phyloP scores from a whole-genome alignment of 2,888 invertebrate species.

The Endotricha flammealis region DNA sequence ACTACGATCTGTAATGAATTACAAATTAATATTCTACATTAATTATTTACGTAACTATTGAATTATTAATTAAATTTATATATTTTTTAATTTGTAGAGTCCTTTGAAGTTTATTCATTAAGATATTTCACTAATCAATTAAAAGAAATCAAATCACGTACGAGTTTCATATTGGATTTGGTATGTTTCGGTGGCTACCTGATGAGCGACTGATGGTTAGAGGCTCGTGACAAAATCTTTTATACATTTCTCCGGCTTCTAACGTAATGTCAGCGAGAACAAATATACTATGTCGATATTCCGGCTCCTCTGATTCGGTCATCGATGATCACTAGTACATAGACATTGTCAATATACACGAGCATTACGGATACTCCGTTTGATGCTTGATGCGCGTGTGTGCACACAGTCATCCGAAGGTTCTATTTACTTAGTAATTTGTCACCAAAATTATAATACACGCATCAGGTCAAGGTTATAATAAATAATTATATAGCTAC shows the following conservation, averaged over 20 bases:
- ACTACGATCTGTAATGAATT: conserved; percentile 26
- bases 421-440: conserved; percentile 49
- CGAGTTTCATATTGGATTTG: conserved; percentile 65
- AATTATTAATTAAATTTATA: no score
- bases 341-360: conserved; percentile 22
- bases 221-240: conserved; percentile 51
- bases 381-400: conserved; percentile 21
- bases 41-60: not conserved
- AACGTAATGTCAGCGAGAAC: conserved; percentile 59
- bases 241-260: conserved; percentile 64
- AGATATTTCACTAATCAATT: not conserved
- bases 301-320: conserved; percentile 50
- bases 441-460: conserved; percentile 39
- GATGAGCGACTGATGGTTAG: conserved; percentile 61
- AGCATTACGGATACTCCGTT: conserved; percentile 11
- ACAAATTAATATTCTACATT: not conserved
- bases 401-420: conserved; percentile 34
- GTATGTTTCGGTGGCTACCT: conserved; percentile 45
- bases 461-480: conserved; percentile 10
- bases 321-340: conserved; percentile 40
- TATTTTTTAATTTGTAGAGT: no score
- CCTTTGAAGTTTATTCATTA: no score
- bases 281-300: conserved; percentile 58
- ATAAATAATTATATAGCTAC: conserved; percentile 5
- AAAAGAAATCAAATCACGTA: conserved; percentile 32